Conservation (phyloP, 2,888 invertebrate species). For the Agonopterix alstromeriana region DNA sequence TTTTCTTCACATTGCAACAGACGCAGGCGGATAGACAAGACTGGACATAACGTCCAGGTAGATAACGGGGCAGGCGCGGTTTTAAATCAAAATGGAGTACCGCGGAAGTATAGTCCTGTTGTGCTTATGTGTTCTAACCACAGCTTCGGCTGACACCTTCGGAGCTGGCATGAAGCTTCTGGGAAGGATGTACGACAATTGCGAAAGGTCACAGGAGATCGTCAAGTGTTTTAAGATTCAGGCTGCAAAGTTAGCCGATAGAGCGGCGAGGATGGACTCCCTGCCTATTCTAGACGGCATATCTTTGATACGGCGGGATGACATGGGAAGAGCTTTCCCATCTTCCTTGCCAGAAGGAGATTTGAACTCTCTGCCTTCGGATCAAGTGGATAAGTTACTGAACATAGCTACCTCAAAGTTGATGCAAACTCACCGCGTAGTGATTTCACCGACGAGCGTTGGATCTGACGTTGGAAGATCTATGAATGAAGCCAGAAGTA, state of each 20-base stretch:
- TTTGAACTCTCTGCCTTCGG: slow-evolving; percentile 75
- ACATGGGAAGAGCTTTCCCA: slow-evolving; percentile 64
- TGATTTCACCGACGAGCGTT: slow-evolving; percentile 62
- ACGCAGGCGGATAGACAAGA: slow-evolving; percentile 45
- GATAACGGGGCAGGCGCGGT: slow-evolving; percentile 39
- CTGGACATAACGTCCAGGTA: slow-evolving; percentile 52
- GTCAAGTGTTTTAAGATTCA: slow-evolving; percentile 84
- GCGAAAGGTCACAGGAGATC: slow-evolving; percentile 79
- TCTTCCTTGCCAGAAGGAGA: slow-evolving; percentile 74
- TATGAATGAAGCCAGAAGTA: slow-evolving; percentile 74
- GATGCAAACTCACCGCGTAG: slow-evolving; percentile 77
- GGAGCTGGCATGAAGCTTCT: slow-evolving; percentile 66
- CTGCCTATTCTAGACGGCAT: slow-evolving; percentile 80
- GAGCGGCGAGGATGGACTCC: slow-evolving; percentile 78
- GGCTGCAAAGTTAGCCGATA: slow-evolving; percentile 79
- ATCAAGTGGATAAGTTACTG: slow-evolving; percentile 78
- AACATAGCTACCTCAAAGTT: slow-evolving; percentile 75
- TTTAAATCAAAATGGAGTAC: slow-evolving; percentile 56
- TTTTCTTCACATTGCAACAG: slow-evolving; percentile 71
- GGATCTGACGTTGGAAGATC: slow-evolving; percentile 65
- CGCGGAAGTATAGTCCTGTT: slow-evolving; percentile 57
- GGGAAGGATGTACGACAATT: slow-evolving; percentile 77
- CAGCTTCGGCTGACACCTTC: slow-evolving; percentile 54
- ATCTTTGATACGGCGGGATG: slow-evolving; percentile 67
- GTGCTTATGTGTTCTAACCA: slow-evolving; percentile 48